Evolutionary conservation across 2,113 vertebrate genomes (phyloP), one percentile per base, ranked within the genome.

Genomic region (Callocephalon fimbriatum): DNA sequence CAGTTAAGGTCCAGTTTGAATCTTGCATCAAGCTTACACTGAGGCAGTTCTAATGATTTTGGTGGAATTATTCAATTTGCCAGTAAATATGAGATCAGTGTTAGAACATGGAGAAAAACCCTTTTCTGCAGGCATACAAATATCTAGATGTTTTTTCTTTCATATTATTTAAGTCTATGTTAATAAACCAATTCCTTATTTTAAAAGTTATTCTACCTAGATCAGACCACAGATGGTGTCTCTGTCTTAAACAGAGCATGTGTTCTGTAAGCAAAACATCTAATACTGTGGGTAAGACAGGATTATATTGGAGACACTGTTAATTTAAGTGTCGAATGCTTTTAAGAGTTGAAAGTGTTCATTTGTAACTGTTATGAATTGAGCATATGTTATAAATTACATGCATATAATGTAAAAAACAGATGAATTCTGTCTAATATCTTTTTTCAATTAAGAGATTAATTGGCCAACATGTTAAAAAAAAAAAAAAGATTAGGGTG

Each of bases 321-420:
- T 94, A 94, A 96, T 92, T 94, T 92, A 77, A 90, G 79, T 59
- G 66, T 82, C 9, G 3, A 94, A 86, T 45, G 82, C 31, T 92
- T 94, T 86, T 47, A 90, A 71, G 67, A 90, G 79, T 88, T 97
- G 81, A 93, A 95, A 88, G 90, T 54, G 59, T 70, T 97, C 75
- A 63, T 59, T 97, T 9, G 0, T 90, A 93, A 86, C 74, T 76
- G 67, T 88, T 93, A 70, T 38, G 54, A 93, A 65, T 92, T 73
- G 72, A 88, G 50, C 92, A 93, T 59, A 27, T 93, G 95, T 83
- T 96, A 61, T 47, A 86, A 86, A 88, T 96, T 93, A 94, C 0
- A 2, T 63, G 32, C 38, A 47, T 80, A 80, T 73, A 87, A 92
- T 50, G n/a, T 83, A 79, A 90, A 91, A 96, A 79, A 6, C 73